Conservation (phyloP, 35 echinoderm and acorn worm genomes). For the Chiridota heheva region DNA sequence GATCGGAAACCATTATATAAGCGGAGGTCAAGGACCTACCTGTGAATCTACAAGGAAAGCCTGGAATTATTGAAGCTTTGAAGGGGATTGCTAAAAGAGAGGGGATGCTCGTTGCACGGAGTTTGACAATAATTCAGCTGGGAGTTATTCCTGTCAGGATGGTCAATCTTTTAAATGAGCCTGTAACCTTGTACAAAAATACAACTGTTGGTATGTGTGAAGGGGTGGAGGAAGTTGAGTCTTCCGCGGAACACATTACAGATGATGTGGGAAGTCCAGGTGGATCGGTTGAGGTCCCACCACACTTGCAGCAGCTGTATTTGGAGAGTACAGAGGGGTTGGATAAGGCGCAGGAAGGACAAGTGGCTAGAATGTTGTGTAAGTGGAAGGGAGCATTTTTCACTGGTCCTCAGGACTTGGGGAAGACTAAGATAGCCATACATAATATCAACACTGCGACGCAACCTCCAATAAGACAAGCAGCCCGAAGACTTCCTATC, state of each 20-base stretch:
- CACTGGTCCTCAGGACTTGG: constrained; percentile 30
- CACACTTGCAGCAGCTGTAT: constrained; percentile 20
- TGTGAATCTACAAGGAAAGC: neutral
- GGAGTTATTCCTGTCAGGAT: constrained; percentile 2
- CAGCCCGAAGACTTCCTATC: neutral
- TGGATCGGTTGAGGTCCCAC: neutral
- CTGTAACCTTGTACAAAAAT: constrained; percentile 7
- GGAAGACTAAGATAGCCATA: constrained; percentile 9
- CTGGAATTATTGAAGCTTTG: neutral
- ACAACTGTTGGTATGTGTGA: constrained; percentile 25
- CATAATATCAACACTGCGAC: constrained; percentile 43
- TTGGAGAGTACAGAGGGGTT: neutral
- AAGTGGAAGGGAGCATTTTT: constrained; percentile 39
- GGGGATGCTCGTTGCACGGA: neutral
- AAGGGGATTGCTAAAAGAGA: neutral
- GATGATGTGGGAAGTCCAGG: neutral
- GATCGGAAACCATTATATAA: neutral
- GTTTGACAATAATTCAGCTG: neutral
- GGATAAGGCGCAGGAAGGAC: constrained; percentile 2
- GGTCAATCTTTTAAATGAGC: neutral
- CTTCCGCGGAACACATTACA: constrained; percentile 1
- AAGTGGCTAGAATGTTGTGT: neutral
- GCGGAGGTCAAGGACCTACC: constrained; percentile 10
- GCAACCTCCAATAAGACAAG: constrained; percentile 32
- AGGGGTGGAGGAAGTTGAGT: constrained; percentile 12